Base-by-base conservation (phyloP, 2,113 vertebrate genomes). In the Chaenogobius annularis region DNA sequence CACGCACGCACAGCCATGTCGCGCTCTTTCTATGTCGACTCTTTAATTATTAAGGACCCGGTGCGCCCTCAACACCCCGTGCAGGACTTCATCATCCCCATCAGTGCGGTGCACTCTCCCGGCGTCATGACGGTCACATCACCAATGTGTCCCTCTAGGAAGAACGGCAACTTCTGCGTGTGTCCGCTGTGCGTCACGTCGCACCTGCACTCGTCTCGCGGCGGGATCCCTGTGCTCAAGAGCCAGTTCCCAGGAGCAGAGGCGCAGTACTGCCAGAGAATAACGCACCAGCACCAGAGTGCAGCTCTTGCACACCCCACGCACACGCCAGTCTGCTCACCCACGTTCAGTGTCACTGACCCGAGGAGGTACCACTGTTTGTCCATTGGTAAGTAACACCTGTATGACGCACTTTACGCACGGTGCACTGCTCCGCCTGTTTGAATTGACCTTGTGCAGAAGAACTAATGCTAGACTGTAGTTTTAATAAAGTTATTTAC, bases 21-120 rank as follows among this genome's bases (percentile, higher is more conserved):
- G 76, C 95, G 96, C 78, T 99, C 98, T 73, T 99, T 99, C 90
- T 98, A 99, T 84, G 98, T 99, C 20, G 98, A 99, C 82, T 99
- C 98, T 75, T 92, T 99, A 83, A 99, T 99, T 83, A 94, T 99
- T 92, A 99, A 99, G 93, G 98, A 99, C 75, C 90, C 95, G n/a
- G 93, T 93, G 62, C 90, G 96, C 83, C 94, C 95, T 7, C 94
- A 96, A 46, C 96, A 95, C 62, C 84, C 87, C 12, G 91, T 90
- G 40, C 96, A 95, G 80, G 97, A 98, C 86, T 97, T 98, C 88
- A 95, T 98, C 71, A 93, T 98, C 58, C 97, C 97, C 37, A 93
- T 99, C 85, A 93, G 95, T 92, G 90, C 61, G 35, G 35, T 99
- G 95, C 96, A 97, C 62, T 93, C 96, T 11, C 95, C 97, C 0